Conservation (phyloP, 1,140 invertebrate species). For the Orius insidiosus region DNA sequence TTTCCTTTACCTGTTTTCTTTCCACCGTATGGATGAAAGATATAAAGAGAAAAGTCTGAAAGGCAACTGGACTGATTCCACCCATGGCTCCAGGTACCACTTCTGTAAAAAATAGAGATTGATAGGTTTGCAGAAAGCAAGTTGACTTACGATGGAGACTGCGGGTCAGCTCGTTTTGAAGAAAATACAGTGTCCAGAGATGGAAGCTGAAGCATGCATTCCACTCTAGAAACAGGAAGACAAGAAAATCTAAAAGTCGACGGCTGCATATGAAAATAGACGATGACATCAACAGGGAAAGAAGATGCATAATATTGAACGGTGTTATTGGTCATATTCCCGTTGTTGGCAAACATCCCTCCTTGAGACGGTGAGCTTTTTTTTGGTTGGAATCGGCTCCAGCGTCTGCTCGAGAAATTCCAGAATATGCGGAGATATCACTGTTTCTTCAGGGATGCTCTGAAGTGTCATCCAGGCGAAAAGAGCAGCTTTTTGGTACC, state of each 20-base stretch:
- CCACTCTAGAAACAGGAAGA: conserved; percentile 83
- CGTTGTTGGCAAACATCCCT: conserved; percentile 1
- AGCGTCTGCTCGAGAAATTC: conserved; percentile 89
- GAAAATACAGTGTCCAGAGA: conserved; percentile 71
- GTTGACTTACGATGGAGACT: conserved; percentile 1
- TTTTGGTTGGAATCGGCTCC: conserved; percentile 65
- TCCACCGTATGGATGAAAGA: conserved; percentile 93
- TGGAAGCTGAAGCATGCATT: conserved; percentile 90
- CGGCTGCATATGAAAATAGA: conserved; percentile 95
- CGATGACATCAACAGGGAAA: conserved; percentile 97
- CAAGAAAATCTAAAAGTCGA: conserved; percentile 91
- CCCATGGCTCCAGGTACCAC: conserved; percentile 60
- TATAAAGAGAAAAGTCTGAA: conserved; percentile 91
- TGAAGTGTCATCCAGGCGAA: conserved; percentile 93
- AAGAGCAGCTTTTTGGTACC: conserved; percentile 81
- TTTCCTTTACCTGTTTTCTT: conserved; percentile 47
- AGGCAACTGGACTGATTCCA: conserved; percentile 79
- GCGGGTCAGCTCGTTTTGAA: conserved; percentile 61
- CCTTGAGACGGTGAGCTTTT: conserved; percentile 14
- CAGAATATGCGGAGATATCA: conserved; percentile 84
- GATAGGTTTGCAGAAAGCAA: not conserved
- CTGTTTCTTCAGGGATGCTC: conserved; percentile 85
- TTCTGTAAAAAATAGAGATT: too few species aligned
- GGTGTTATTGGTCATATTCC: conserved; percentile 35
- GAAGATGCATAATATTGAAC: conserved; percentile 48